These are phyloP conservation scores for Drosophila ogumai DNA, from an alignment of 1,140 invertebrate genomes.

Conservation along the genomic window DNA sequence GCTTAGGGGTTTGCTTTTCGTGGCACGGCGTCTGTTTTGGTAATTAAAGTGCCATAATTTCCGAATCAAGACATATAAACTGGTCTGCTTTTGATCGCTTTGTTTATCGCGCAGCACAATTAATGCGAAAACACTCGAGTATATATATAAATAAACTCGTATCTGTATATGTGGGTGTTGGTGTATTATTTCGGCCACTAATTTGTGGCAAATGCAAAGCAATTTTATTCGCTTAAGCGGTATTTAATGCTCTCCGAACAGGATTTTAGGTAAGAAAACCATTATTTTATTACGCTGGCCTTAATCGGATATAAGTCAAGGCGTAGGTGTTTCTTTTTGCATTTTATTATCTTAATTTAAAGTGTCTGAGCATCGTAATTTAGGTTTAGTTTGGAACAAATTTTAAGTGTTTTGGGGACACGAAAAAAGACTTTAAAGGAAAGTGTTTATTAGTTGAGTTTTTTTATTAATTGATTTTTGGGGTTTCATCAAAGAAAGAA, in stretches of 20 bases:
- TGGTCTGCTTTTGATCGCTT: slow-evolving; percentile 62
- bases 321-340: slow-evolving; percentile 8
- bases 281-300: slow-evolving; percentile 32
- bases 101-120: slow-evolving; percentile 60
- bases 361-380: slow-evolving; percentile 5
- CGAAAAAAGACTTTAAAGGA: neutral
- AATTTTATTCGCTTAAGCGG: slow-evolving; percentile 38
- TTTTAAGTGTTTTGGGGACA: slow-evolving; percentile 1
- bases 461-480: neutral
- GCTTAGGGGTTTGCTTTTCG: slow-evolving; percentile 2
- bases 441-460: neutral
- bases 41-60: slow-evolving; percentile 77
- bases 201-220: slow-evolving; percentile 56
- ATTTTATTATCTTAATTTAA: slow-evolving; percentile 5
- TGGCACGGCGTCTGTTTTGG: slow-evolving; percentile 55
- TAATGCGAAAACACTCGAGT: slow-evolving; percentile 33
- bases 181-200: slow-evolving; percentile 11
- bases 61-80: slow-evolving; percentile 56
- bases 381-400: neutral
- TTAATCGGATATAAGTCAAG: slow-evolving; percentile 14
- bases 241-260: slow-evolving; percentile 36
- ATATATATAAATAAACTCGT: slow-evolving; percentile 1
- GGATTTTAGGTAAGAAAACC: slow-evolving; percentile 29
- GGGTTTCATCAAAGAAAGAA: neutral
- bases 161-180: slow-evolving; percentile 7